These are phyloP conservation scores for Dolichoris vasculosae DNA, from an alignment of 1,140 invertebrate genomes.

Conservation along the genomic window DNA sequence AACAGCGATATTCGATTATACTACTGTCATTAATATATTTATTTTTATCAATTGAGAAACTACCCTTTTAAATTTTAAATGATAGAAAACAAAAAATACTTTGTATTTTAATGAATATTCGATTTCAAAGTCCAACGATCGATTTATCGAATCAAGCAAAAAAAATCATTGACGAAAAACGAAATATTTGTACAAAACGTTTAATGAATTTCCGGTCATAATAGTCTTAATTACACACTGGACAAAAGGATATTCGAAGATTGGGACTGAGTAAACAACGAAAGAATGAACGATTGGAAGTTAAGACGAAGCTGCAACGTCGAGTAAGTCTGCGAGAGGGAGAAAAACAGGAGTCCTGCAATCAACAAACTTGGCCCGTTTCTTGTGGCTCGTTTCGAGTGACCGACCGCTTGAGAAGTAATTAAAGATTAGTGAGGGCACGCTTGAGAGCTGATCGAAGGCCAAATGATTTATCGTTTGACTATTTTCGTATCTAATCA, in stretches of 20 bases:
- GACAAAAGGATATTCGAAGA: neutral
- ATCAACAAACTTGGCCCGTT: neutral
- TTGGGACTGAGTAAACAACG: conserved; percentile 14
- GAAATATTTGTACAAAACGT: too few relatives aligned
- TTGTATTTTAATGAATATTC: too few relatives aligned
- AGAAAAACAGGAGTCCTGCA: neutral
- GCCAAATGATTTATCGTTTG: conserved; percentile 24
- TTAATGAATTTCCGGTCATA: neutral
- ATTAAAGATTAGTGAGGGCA: conserved; percentile 32
- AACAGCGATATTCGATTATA: neutral
- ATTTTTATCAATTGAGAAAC: neutral
- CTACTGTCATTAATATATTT: neutral
- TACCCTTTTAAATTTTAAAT: neutral
- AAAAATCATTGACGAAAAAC: too few relatives aligned
- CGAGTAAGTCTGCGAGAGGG: neutral
- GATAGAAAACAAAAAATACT: too few relatives aligned
- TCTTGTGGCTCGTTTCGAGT: conserved; percentile 3
- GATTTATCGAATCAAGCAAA: too few relatives aligned
- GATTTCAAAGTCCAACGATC: too few relatives aligned
- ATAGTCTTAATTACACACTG: neutral
- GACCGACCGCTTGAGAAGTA: conserved; percentile 34
- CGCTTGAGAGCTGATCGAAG: neutral
- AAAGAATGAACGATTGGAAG: neutral
- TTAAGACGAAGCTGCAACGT: neutral
- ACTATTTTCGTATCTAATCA: neutral